Conservation (phyloP, 2,888 invertebrate genomes). For the Sicus ferrugineus region DNA sequence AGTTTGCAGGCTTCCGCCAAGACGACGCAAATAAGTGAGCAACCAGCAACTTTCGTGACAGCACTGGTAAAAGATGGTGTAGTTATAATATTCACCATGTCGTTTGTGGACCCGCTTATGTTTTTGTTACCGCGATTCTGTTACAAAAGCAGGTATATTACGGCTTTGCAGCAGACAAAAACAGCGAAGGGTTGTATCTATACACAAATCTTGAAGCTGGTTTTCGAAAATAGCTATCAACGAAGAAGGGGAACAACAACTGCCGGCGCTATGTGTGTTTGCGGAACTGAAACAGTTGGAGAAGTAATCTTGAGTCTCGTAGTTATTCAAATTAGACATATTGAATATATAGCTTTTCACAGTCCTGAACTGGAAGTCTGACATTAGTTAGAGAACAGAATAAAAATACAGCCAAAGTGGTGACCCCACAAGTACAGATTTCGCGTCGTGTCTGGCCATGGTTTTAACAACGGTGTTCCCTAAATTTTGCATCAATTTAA, state of each 20-base stretch:
- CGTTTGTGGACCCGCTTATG: constrained; percentile 22
- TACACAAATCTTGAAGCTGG: background rate
- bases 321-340: constrained; percentile 26
- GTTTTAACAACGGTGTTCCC: too few relatives aligned
- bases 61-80: constrained; percentile 44
- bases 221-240: background rate
- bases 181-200: background rate
- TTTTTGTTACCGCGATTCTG: background rate
- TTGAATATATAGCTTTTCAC: constrained; percentile 19
- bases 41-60: constrained; percentile 44
- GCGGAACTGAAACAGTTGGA: too few relatives aligned
- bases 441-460: too few relatives aligned
- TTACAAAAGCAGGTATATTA: background rate
- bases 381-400: constrained; percentile 46
- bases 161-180: too few relatives aligned
- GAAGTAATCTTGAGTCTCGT: constrained; percentile 13
- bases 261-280: too few relatives aligned
- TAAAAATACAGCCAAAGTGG: too few relatives aligned
- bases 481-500: too few relatives aligned
- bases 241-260: too few relatives aligned
- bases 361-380: constrained; percentile 48
- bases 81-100: constrained; percentile 42
- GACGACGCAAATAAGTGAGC: constrained; percentile 41
- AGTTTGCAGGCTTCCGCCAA: constrained; percentile 5
- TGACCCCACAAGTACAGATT: too few relatives aligned